phyloP scores from a whole-genome alignment of 2,797 vertebrate species.

The Anguilla pacifica region DNA sequence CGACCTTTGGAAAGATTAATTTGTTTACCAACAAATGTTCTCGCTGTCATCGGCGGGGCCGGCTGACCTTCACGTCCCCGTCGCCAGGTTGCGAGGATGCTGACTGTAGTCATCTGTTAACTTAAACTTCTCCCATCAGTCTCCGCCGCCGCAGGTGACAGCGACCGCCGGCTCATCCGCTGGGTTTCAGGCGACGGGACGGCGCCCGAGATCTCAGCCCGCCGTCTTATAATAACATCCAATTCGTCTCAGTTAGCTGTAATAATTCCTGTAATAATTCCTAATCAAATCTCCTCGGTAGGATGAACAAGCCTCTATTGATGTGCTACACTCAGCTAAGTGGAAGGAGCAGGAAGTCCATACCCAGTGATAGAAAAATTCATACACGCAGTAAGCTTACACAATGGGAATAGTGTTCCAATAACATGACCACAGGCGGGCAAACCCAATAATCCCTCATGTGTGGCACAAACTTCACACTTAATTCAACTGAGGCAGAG shows the following conservation, averaged over 20 bases:
- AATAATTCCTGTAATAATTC: conserved; percentile 48
- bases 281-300: conserved; percentile 52
- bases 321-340: conserved; percentile 49
- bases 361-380: conserved; percentile 39
- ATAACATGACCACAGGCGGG: conserved; percentile 32
- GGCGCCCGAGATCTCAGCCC: conserved; percentile 46
- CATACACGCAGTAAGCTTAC: conserved; percentile 30
- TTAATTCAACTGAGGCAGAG: conserved; percentile 28
- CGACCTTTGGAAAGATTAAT: conserved; percentile 97
- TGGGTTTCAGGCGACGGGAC: conserved; percentile 67
- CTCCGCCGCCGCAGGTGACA: conserved; percentile 73
- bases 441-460: conserved; percentile 34
- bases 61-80: conserved; percentile 87
- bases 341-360: conserved; percentile 47
- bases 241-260: conserved; percentile 64
- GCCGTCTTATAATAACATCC: conserved; percentile 65
- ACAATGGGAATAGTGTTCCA: conserved; percentile 22
- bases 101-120: conserved; percentile 85
- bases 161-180: conserved; percentile 68
- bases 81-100: conserved; percentile 76
- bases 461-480: conserved; percentile 25
- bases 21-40: conserved; percentile 88
- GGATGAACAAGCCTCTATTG: conserved; percentile 45
- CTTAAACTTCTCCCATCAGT: conserved; percentile 75
- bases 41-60: conserved; percentile 82